These are phyloP conservation scores for Propithecus coquereli DNA, from an alignment of 2,113 vertebrate species.

Conservation along the genomic window DNA sequence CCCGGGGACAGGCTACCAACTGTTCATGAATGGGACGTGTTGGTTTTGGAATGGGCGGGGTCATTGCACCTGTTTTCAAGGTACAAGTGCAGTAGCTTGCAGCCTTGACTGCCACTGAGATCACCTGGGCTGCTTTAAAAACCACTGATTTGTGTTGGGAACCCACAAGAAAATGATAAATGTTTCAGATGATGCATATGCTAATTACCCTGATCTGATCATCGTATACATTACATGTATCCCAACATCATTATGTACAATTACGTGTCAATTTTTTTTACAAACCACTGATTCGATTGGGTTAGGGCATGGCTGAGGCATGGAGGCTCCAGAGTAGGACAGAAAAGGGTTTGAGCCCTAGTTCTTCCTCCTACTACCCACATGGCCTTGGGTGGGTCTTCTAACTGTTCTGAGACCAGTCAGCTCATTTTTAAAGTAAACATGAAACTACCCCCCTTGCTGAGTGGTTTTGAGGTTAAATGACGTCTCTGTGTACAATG, in stretches of 20 bases:
- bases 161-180: neutral
- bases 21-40: rapidly evolving
- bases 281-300: neutral
- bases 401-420: neutral
- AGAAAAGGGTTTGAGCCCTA: neutral
- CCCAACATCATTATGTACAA: neutral
- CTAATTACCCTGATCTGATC: neutral
- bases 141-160: neutral
- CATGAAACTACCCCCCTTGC: neutral
- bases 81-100: neutral
- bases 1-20: neutral
- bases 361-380: neutral
- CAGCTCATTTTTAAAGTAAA: neutral
- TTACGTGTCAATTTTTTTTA: neutral
- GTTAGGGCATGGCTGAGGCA: rapidly evolving
- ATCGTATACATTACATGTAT: neutral
- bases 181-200: neutral
- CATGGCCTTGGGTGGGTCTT: neutral
- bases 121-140: neutral
- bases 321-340: neutral
- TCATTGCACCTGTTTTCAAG: neutral
- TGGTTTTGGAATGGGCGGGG: neutral
- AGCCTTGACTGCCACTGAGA: neutral
- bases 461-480: neutral
- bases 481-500: neutral